phyloP scores from a whole-genome alignment of 2,797 vertebrate genomes.

The Thamnophis elegans region DNA sequence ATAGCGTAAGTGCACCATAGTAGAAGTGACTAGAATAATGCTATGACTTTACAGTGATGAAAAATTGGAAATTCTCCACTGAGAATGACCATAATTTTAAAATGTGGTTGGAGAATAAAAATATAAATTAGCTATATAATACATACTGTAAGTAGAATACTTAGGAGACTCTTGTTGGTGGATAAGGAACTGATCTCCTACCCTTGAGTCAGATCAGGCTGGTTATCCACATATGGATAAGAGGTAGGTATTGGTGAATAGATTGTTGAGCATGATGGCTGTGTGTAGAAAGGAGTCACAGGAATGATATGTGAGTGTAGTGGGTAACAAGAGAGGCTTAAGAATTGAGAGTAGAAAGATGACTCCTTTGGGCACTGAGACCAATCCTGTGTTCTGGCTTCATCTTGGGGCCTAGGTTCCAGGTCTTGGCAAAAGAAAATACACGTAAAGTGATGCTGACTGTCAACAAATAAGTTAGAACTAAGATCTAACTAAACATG shows the following conservation, averaged over 20 bases:
- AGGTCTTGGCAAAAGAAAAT: not conserved
- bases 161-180: not conserved
- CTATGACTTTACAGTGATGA: not conserved
- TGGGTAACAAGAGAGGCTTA: not conserved
- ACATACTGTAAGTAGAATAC: not conserved
- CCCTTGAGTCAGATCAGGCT: not conserved
- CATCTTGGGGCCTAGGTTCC: not conserved
- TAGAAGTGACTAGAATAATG: not conserved
- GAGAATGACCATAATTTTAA: not conserved
- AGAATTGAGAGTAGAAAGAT: not conserved
- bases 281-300: not conserved
- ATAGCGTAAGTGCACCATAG: not conserved
- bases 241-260: not conserved
- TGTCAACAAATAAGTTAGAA: not conserved
- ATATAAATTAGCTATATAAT: not conserved
- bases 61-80: not conserved
- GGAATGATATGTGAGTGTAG: not conserved
- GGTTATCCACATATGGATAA: not conserved
- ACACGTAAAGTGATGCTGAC: not conserved
- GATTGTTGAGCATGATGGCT: not conserved
- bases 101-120: not conserved
- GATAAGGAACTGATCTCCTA: not conserved
- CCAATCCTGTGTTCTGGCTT: not conserved
- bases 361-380: not conserved
- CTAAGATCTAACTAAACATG: not conserved